Evolutionary conservation across 2,113 vertebrate species (phyloP), one percentile per base, ranked within the genome.

Genomic region (Scartelaos histophorus): DNA sequence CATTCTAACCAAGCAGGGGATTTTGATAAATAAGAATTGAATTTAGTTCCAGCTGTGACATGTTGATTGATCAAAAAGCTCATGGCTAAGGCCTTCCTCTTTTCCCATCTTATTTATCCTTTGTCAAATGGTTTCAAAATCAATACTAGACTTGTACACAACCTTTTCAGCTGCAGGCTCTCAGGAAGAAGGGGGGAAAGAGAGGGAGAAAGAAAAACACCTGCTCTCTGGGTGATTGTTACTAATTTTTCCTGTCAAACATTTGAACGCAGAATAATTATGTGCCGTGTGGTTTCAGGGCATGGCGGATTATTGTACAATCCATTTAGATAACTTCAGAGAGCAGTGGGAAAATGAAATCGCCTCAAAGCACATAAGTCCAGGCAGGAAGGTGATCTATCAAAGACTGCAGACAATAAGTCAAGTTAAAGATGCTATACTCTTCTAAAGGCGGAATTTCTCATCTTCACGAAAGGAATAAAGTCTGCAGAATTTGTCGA

Each of bases 1-100:
- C 82, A 85, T 84, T 83, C 84, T 85, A 89, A 94, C 90, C 92
- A 93, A 94, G 94, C 93, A 92, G 91, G 95, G 93, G 91, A 96
- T 96, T 96, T 93, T 95, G 93, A 94, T 94, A 95, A 96, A 97
- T 96, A 97, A 97, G 96, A 97, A 99, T 98, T 95, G 95, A 96
- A 96, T 98, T 97, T 96, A 82, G 93, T 94, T 95, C 90, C 93
- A 93, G 92, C 93, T 95, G 94, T 96, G 96, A 96, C 96, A 98
- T 93, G 93, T 95, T 97, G 96, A 99, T 98, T 97, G 96, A 99
- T 98, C 96, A 96, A 95, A 94, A 95, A 95, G 94, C 95, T 95
- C 89, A 93, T 96, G 96, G 97, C 95, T 94, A 94, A 95, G 94
- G 94, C 95, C 91, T 95, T 93, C 93, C 91, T 93, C 91, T 93